phyloP scores from a whole-genome alignment of 2,888 invertebrate species.

The Gerris lacustris region DNA sequence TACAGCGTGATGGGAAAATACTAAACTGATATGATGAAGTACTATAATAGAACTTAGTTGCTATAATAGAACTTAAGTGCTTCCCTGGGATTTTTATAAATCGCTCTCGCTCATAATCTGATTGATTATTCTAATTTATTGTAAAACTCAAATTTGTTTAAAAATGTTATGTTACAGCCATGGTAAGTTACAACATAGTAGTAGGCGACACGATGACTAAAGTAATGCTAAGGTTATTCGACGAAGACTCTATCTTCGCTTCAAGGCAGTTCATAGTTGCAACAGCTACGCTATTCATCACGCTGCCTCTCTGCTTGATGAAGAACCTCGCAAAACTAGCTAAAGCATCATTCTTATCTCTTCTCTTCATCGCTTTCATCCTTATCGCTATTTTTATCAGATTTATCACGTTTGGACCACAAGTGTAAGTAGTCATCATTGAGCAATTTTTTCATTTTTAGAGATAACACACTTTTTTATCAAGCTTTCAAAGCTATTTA shows the following conservation, averaged over 20 bases:
- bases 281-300: constrained; percentile 57
- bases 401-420: constrained; percentile 45
- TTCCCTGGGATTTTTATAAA: no score
- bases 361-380: constrained; percentile 61
- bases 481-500: constrained; percentile 10
- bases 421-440: constrained; percentile 47
- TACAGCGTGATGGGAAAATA: no score
- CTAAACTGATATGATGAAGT: no score
- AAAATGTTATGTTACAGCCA: no score
- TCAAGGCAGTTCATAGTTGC: constrained; percentile 56
- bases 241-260: constrained; percentile 44
- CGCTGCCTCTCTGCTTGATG: constrained; percentile 66
- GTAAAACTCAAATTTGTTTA: no score
- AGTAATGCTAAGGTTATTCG: constrained; percentile 57
- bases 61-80: no score
- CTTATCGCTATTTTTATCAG: constrained; percentile 52
- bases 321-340: constrained; percentile 58
- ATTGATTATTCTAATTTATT: no score
- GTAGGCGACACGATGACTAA: constrained; percentile 77
- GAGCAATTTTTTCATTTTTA: not conserved
- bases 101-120: no score
- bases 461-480: constrained; percentile 7
- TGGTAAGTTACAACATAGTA: constrained; percentile 78
- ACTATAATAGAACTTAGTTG: no score
- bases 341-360: constrained; percentile 53